These are phyloP conservation scores for Phortica variegata DNA, from an alignment of 1,140 invertebrate species.

Conservation along the genomic window DNA sequence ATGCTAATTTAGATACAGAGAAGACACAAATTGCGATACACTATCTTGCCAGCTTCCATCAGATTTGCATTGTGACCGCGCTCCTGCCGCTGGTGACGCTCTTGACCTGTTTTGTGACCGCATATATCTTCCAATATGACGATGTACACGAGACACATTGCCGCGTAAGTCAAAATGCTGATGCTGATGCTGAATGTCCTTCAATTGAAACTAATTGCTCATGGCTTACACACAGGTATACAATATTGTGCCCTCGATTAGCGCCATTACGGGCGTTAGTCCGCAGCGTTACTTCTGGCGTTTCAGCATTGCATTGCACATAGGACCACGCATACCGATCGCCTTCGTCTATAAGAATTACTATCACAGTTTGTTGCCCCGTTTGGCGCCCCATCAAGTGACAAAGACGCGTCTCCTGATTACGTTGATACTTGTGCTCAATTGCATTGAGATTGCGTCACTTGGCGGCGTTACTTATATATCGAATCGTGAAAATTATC, in stretches of 20 bases:
- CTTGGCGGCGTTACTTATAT: constrained; percentile 88
- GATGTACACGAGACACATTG: constrained; percentile 92
- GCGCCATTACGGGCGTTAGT: constrained; percentile 86
- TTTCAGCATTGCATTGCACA: constrained; percentile 84
- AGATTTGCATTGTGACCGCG: constrained; percentile 77
- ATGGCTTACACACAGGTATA: constrained; percentile 69
- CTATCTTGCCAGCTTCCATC: constrained; percentile 59
- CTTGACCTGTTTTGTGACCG: constrained; percentile 81
- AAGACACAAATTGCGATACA: constrained; percentile 46
- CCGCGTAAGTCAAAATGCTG: constrained; percentile 65
- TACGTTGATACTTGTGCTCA: constrained; percentile 78
- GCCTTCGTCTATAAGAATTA: constrained; percentile 81
- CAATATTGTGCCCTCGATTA: constrained; percentile 89
- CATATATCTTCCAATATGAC: constrained; percentile 85
- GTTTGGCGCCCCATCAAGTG: constrained; percentile 62
- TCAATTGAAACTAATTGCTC: not conserved
- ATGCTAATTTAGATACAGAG: no score
- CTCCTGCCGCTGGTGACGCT: constrained; percentile 78
- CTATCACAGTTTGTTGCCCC: constrained; percentile 69
- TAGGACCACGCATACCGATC: constrained; percentile 82
- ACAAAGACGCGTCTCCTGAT: constrained; percentile 64
- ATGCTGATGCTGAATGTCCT: not conserved
- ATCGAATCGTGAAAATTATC: constrained; percentile 91
- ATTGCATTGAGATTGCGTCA: constrained; percentile 79
- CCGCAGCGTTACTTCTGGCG: constrained; percentile 91